Percentiles rank a stretch among this genome's conserved stretches.
Conservation (phyloP, 2,797 vertebrate genomes). For the Brachyalestes nurse region DNA sequence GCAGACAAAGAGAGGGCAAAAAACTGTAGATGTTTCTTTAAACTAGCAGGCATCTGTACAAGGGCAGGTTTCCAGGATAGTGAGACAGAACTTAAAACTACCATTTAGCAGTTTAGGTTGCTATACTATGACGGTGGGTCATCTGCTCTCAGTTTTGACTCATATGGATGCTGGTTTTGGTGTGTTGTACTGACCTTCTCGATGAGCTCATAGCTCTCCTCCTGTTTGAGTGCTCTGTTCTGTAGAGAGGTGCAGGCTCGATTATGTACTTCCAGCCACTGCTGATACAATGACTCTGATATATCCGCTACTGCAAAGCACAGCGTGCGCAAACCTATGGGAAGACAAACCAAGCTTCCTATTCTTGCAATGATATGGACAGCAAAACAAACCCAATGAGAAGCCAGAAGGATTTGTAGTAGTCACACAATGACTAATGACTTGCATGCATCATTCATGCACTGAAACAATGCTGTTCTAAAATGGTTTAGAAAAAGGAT, state of each 20-base stretch:
- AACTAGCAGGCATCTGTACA: not conserved
- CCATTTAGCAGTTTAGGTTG: not conserved
- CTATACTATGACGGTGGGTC: not conserved
- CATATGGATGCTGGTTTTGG: not conserved
- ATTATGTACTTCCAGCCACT: conserved; percentile 88
- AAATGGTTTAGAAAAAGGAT: not conserved
- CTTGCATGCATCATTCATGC: not conserved
- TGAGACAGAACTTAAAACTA: not conserved
- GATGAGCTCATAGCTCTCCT: conserved; percentile 97
- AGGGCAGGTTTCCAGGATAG: not conserved
- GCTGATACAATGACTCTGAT: conserved; percentile 89
- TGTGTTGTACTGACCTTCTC: conserved; percentile 84
- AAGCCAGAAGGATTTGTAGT: not conserved
- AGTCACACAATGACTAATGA: not conserved
- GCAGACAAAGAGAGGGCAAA: not conserved
- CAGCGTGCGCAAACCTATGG: conserved; percentile 90
- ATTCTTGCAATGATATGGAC: not conserved
- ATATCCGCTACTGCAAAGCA: conserved; percentile 95
- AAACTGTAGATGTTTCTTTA: not conserved
- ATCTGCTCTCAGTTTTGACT: not conserved
- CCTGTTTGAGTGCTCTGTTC: conserved; percentile 92
- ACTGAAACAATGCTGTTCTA: not conserved
- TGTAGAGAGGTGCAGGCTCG: conserved; percentile 90
- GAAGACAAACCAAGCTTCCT: not conserved
- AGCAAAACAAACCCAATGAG: not conserved